phyloP scores from a whole-genome alignment of 2,888 invertebrate species.

The Hemicrepidius hirtus region DNA sequence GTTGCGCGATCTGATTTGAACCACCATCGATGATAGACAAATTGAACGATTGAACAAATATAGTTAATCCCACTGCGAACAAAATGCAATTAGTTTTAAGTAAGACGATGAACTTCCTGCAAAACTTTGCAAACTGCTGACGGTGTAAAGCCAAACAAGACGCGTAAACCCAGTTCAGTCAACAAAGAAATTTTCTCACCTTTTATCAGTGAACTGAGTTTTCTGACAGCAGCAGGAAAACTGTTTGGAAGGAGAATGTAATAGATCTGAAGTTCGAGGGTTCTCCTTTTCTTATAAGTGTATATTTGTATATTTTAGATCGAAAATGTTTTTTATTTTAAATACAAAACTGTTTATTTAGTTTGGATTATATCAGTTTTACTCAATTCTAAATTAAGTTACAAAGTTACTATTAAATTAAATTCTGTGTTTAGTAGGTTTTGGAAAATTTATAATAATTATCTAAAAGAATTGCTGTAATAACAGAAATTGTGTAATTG shows the following conservation, averaged over 20 bases:
- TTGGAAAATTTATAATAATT: no score
- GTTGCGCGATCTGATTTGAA: no score
- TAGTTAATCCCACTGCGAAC: not conserved
- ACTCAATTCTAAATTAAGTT: not conserved
- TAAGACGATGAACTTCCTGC: not conserved
- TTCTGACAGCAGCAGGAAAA: not conserved
- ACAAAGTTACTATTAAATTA: not conserved
- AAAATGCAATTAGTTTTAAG: conserved; percentile 12
- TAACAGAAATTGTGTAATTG: no score
- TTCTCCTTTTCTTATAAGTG: no score
- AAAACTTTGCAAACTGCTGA: not conserved
- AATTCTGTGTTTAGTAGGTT: no score
- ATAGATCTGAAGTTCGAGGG: not conserved
- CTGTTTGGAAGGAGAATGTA: not conserved
- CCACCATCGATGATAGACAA: no score
- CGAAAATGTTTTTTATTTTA: no score
- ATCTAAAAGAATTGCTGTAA: no score
- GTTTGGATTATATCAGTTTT: not conserved
- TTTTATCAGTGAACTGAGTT: not conserved
- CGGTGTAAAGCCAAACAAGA: not conserved
- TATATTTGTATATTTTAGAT: no score
- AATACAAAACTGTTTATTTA: no score
- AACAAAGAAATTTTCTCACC: conserved; percentile 6
- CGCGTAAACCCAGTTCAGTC: not conserved
- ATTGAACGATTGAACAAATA: not conserved